Evolutionary conservation across 2,888 invertebrate species (phyloP).

Genomic region (Zele albiditarsus): DNA sequence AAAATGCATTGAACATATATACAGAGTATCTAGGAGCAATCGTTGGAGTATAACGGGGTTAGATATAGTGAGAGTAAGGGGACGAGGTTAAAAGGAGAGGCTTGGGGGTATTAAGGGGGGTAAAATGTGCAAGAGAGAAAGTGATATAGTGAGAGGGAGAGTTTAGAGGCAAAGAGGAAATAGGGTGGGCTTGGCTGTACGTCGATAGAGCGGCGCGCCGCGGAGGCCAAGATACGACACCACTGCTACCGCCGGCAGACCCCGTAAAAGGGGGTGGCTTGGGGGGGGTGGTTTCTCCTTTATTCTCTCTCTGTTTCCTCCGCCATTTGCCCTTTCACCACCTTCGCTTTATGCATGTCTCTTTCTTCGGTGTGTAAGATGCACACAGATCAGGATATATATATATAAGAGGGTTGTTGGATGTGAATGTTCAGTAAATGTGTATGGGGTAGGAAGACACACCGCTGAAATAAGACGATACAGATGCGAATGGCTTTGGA

Average conservation of each 20-base stretch:
- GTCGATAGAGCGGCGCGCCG: constrained; percentile 73
- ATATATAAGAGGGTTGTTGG: background rate
- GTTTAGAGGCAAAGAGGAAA: constrained; percentile 42
- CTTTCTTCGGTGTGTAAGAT: background rate
- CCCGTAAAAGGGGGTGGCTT: constrained; percentile 69
- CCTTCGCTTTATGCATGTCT: background rate
- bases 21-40: constrained; percentile 62
- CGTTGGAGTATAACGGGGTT: constrained; percentile 60
- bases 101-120: constrained; percentile 34
- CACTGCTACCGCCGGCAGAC: constrained; percentile 71
- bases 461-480: background rate
- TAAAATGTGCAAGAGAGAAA: constrained; percentile 38
- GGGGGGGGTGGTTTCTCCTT: constrained; percentile 54
- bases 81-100: constrained; percentile 13
- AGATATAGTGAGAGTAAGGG: constrained; percentile 35
- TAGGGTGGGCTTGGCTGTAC: constrained; percentile 65
- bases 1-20: constrained; percentile 51
- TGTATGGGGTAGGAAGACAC: background rate
- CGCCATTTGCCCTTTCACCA: constrained; percentile 2
- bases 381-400: background rate
- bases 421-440: background rate
- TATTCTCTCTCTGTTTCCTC: constrained; percentile 28
- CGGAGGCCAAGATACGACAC: constrained; percentile 73
- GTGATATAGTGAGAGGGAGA: constrained; percentile 41
- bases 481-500: background rate